Evolutionary conservation across 2,888 invertebrate species (phyloP).

Genomic region (Hypomecis atomaria): DNA sequence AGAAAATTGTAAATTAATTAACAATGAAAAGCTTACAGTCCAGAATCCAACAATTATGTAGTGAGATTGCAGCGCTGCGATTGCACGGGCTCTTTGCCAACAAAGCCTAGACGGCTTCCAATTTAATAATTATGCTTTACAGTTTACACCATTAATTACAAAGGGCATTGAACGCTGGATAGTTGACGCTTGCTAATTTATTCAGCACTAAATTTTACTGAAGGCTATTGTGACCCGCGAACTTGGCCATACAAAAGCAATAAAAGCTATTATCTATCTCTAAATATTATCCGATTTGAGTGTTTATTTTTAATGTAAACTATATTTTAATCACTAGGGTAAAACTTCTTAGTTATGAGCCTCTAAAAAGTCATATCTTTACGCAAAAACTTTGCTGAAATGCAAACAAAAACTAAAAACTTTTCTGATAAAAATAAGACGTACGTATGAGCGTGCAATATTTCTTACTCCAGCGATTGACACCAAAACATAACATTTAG

Average conservation of each 20-base stretch:
- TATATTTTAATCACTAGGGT: no score
- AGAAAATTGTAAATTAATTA: constrained; percentile 78
- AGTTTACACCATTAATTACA: constrained; percentile 64
- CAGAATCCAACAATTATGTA: constrained; percentile 63
- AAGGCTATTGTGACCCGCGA: background rate
- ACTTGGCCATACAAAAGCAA: background rate
- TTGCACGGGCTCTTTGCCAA: constrained; percentile 71
- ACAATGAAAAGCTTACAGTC: constrained; percentile 64
- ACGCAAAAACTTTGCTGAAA: no score
- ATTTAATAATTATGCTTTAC: constrained; percentile 73
- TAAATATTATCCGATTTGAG: background rate
- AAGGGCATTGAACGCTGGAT: constrained; percentile 41
- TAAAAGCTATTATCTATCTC: background rate
- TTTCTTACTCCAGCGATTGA: no score
- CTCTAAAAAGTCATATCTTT: no score
- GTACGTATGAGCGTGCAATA: no score
- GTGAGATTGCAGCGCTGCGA: constrained; percentile 67
- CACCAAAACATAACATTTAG: no score
- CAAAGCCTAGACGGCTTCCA: constrained; percentile 55
- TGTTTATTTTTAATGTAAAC: background rate
- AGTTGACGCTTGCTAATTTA: constrained; percentile 19
- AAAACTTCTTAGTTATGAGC: no score
- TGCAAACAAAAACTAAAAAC: no score
- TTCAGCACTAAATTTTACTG: background rate
- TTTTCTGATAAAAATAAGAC: no score